Base-by-base conservation (phyloP, 2,888 invertebrate species). In the Noctua fimbriata region DNA sequence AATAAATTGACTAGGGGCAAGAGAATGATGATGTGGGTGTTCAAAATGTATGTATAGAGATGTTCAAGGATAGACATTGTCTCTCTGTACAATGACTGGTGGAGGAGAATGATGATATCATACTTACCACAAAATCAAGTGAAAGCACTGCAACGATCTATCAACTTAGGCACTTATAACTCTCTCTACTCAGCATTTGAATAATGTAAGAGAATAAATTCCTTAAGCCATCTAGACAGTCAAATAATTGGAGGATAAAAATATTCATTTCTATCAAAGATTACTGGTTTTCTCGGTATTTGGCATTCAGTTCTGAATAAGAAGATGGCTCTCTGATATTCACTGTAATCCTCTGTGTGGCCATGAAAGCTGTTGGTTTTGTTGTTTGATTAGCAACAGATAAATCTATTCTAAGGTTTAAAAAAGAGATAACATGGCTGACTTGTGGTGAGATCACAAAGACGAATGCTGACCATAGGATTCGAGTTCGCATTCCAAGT, bases 281-380 rank as follows among this genome's bases (percentile, higher is more conserved):
- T 90, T 88, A 84, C 81, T 86, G 86, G 87, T 88, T 80, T 89
- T 89, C 88, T 83, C 87, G 89, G 89, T 89, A 90, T 89, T 90
- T 89, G 88, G 89, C 87, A 90, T 92, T 89, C 88, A 87, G 88
- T 90, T 89, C 89, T 85, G 90, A 91, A 92, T 90, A 90, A 89
- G 87, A 89, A 86, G 87, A 89, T 87, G 84, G 73, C 86, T 86
- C 89, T 92, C 88, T 89, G 88, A 91, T 90, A 88, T 90, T 90
- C 89, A 78, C 79, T 84, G 84, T 87, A 86, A 81, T 84, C 74
- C 76, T 75, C 32, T 55, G 85, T 86, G 28, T 81, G 89, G 91
- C 92, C 88, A 91, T 70, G 60, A 89, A 85, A 85, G n/a, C 24
- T 18, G 36, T 69, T 28, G n/a, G 24, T 24, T 55, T 24, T 24